Evolutionary conservation across 2,113 vertebrate genomes (phyloP), one percentile per base, ranked within the genome.

Genomic region (Pteronura brasiliensis): DNA sequence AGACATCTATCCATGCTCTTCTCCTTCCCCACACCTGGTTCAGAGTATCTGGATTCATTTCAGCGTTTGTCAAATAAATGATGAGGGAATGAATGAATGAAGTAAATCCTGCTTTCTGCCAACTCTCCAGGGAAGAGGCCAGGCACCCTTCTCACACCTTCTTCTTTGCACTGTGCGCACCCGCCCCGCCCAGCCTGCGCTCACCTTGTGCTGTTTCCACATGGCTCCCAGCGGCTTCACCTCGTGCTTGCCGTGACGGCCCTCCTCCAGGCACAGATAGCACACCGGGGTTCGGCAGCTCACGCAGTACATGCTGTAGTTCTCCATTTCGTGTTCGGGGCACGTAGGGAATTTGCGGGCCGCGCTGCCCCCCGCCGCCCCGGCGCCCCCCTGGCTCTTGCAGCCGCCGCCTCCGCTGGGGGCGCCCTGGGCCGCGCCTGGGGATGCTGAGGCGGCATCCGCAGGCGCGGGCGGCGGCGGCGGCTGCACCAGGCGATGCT

Each of bases 181-280:
- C 0, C 3, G 6, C 11, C 36, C 55, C 4, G 34, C 79, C 15
- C 63, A 7, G 65, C 3, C 11, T 42, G 79, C 17, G 44, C 99
- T 98, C 98, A 99, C 99, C 99, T 99, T 99, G 98, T 99, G 99
- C 88, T 99, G 99, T 96, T 99, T 99, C 99, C 99, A 99, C 99
- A 99, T 98, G 96, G 99, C 99, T 0, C 99, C 99, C 97, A 99
- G 98, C 0, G 99, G 99, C 96, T 99, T 99, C 81, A 99, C 99
- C 74, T 99, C 99, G 97, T 99, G 99, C 88, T 99, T 99, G 94
- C 96, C 87, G 97, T 99, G 99, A 89, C 99, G 99, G 57, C 99
- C 99, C 61, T 99, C 99, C 97, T 99, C 99, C 98, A 99, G 98
- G 97, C 99, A 99, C 98, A 99, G 99, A 96, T 98, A 98, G 93